phyloP scores from a whole-genome alignment of 2,888 invertebrate genomes.

The Parasteatoda lunata region DNA sequence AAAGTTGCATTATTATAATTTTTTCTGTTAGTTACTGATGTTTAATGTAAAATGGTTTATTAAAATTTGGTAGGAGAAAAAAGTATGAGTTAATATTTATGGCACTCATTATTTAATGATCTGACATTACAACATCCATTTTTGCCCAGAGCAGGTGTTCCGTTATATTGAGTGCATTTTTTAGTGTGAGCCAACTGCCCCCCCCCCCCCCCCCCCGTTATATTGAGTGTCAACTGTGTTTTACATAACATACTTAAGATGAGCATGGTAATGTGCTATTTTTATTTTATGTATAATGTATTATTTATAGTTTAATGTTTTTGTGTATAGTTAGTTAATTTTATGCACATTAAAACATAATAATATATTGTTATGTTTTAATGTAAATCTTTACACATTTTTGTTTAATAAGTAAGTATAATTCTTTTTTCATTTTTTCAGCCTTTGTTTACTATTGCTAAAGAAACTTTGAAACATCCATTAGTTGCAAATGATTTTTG shows the following conservation, averaged over 20 bases:
- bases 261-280: background rate
- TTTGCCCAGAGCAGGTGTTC: too few species aligned
- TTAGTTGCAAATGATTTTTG: slow-evolving; percentile 73
- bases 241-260: background rate
- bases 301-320: background rate
- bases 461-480: slow-evolving; percentile 72
- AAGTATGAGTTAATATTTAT: too few species aligned
- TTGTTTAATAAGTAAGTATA: background rate
- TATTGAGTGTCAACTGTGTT: too few species aligned
- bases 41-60: too few species aligned
- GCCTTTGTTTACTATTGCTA: slow-evolving; percentile 72
- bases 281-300: background rate
- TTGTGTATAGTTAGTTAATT: background rate
- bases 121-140: too few species aligned
- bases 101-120: too few species aligned
- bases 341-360: background rate
- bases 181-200: too few species aligned
- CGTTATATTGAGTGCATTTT: too few species aligned
- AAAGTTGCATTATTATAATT: too few species aligned
- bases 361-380: background rate
- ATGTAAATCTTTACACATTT: background rate
- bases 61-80: too few species aligned
- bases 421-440: slow-evolving; percentile 68
- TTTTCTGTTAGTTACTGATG: too few species aligned
- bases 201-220: too few species aligned